Base-by-base conservation (phyloP, 2,888 invertebrate genomes). In the Exocentrus adspersus region DNA sequence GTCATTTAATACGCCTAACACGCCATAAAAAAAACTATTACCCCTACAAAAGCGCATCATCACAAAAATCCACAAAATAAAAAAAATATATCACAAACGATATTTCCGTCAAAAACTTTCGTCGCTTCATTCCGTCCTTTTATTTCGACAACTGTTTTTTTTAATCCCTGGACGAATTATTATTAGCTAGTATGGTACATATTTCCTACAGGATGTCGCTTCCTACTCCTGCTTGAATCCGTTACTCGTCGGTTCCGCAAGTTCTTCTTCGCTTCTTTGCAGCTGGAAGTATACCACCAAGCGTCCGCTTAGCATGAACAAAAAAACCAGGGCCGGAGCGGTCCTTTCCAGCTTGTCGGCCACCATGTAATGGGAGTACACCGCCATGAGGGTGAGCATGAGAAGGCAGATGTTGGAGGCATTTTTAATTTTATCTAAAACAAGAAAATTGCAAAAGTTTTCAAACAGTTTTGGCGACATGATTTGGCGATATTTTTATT, bases 281-380 rank as follows among this genome's bases (percentile, higher is more conserved):
- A 89, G 80, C 75, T 90, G 90, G 84, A 86, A 88, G 75, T 87
- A 95, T 66, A 96, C 95, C 17, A 95, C 94, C 68, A 96, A 85
- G 72, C 96, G 87, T 66, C 95, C 95, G 71, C 90, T 90, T 48
- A 96, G 85, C 94, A 96, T 95, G 81, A 95, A 95, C 81, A 95
- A 92, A 84, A 96, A 96, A 70, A 95, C 95, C 79, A 95, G 83
- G 60, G 95, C 92, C 0, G 95, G 95, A 10, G 95, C 95, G 57
- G 92, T 93, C 73, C 95, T 87, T 82, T 96, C 95, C 81, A 96
- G 92, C 71, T 94, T 94, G 82, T 96, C 95, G 56, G 93, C 93
- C 28, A 95, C 93, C 90, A 94, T 92, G 78, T 93, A 90, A 81
- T 96, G 96, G 10, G 95, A 95, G 82, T 97, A 97, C 59, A 95